Percentiles rank a stretch among this genome's conserved stretches.
Conservation (phyloP, 2,113 vertebrate genomes). For the Peucedramus taeniatus region DNA sequence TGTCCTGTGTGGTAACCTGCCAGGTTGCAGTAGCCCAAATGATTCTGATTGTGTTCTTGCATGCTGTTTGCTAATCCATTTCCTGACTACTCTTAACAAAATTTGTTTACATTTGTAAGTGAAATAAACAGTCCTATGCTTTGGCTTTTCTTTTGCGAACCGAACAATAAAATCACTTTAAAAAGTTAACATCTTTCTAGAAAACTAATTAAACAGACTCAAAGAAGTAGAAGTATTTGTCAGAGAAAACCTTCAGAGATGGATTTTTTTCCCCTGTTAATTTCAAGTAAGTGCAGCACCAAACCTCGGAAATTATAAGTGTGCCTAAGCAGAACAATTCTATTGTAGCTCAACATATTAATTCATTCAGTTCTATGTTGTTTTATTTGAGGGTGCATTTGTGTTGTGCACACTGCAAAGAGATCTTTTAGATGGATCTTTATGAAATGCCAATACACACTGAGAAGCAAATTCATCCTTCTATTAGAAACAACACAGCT, state of each 20-base stretch:
- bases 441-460: background rate
- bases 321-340: background rate
- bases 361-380: background rate
- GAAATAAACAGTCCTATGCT: background rate
- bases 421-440: conserved; percentile 39
- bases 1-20: background rate
- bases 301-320: background rate
- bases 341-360: background rate
- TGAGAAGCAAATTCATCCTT: conserved; percentile 45
- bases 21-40: background rate
- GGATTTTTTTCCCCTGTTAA: background rate
- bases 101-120: background rate
- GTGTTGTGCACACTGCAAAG: background rate
- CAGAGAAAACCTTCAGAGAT: background rate
- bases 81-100: background rate
- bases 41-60: background rate
- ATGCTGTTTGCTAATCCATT: background rate
- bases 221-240: background rate
- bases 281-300: background rate
- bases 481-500: conserved; percentile 7
- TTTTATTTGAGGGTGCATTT: conserved; percentile 24
- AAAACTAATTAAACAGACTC: background rate
- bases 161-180: background rate
- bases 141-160: background rate
- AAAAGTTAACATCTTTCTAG: background rate